These are phyloP conservation scores for Cossypha heuglini DNA, from an alignment of 2,797 vertebrate species.

Conservation along the genomic window DNA sequence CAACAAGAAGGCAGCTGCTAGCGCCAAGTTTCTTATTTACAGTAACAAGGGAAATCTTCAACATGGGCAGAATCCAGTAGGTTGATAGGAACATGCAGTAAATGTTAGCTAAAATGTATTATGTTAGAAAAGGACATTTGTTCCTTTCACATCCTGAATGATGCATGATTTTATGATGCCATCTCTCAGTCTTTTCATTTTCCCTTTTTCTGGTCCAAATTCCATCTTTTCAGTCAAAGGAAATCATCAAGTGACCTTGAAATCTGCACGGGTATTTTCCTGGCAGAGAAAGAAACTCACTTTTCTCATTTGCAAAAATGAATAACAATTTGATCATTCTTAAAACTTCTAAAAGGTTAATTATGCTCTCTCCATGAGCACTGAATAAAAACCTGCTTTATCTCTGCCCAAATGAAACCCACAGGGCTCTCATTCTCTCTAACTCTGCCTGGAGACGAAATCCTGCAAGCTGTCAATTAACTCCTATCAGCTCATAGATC, in stretches of 20 bases:
- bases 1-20: background rate
- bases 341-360: slow-evolving; percentile 82
- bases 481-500: slow-evolving; percentile 72
- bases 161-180: slow-evolving; percentile 34
- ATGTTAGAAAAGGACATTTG: slow-evolving; percentile 38
- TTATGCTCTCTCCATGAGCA: slow-evolving; percentile 75
- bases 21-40: background rate
- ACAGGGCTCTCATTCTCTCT: slow-evolving; percentile 70
- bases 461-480: slow-evolving; percentile 77
- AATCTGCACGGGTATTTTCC: slow-evolving; percentile 74
- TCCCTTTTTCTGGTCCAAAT: background rate
- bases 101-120: slow-evolving; percentile 27
- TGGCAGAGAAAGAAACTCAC: slow-evolving; percentile 67
- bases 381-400: slow-evolving; percentile 78
- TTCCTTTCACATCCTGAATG: slow-evolving; percentile 31
- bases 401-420: slow-evolving; percentile 77
- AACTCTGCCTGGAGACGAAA: slow-evolving; percentile 68
- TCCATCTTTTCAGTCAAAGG: slow-evolving; percentile 45
- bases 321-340: slow-evolving; percentile 83
- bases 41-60: background rate
- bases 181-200: slow-evolving; percentile 39
- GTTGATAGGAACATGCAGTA: background rate
- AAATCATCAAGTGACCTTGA: slow-evolving; percentile 77
- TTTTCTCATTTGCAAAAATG: slow-evolving; percentile 80
- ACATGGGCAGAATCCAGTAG: background rate